Evolutionary conservation across 2,797 vertebrate species (phyloP).

Genomic region (Diplodus puntazzo): DNA sequence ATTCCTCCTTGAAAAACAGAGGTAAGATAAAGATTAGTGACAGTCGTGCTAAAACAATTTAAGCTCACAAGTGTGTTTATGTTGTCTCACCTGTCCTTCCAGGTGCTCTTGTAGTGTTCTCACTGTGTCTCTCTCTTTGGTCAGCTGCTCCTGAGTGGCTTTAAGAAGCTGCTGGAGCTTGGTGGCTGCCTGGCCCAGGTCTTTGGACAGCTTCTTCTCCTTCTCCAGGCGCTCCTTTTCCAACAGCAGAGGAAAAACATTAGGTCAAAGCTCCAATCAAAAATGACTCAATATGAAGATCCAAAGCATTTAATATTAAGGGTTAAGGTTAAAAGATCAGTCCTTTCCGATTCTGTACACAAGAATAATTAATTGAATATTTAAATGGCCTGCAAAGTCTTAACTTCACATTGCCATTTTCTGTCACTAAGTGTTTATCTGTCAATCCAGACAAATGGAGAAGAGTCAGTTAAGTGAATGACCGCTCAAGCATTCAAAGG

Average conservation of each 20-base stretch:
- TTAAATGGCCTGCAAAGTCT: not conserved
- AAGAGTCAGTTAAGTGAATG: not conserved
- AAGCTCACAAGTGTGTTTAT: not conserved
- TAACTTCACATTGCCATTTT: not conserved
- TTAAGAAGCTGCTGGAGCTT: conserved; percentile 93
- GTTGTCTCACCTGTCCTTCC: conserved; percentile 82
- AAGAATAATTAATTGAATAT: not conserved
- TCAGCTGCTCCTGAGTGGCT: conserved; percentile 91
- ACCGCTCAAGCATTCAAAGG: not conserved
- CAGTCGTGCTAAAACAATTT: not conserved
- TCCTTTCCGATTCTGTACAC: not conserved
- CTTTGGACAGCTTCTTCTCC: conserved; percentile 94
- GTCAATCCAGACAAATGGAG: not conserved
- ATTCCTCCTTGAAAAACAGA: conserved; percentile 85
- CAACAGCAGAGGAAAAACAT: conserved; percentile 11
- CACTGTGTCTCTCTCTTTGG: conserved; percentile 90
- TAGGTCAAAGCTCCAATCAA: not conserved
- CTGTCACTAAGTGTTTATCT: not conserved
- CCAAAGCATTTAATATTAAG: not conserved
- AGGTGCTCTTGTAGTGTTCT: conserved; percentile 89
- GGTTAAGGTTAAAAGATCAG: too few species aligned
- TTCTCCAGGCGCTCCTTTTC: conserved; percentile 93
- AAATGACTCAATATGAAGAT: not conserved
- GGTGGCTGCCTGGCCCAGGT: conserved; percentile 91
- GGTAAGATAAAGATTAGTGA: conserved; percentile 3